Conservation (phyloP, 2,797 vertebrate genomes). For the Neoniphon sammara region DNA sequence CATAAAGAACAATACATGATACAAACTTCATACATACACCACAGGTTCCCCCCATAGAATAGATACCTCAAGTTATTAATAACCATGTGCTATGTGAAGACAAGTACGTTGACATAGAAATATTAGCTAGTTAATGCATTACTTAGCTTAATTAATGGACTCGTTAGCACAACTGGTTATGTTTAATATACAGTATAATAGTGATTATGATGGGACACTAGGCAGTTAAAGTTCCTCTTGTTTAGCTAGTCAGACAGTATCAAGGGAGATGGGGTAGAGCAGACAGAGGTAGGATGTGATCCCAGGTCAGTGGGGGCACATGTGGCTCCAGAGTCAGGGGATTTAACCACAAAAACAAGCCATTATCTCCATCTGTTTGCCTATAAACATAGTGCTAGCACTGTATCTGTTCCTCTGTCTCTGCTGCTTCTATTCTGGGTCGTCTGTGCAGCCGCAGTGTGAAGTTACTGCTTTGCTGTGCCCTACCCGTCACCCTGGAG, state of each 20-base stretch:
- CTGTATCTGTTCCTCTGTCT: slow-evolving; percentile 34
- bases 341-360: slow-evolving; percentile 37
- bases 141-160: too few relatives aligned
- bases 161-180: too few relatives aligned
- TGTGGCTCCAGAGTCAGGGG: not conserved
- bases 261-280: not conserved
- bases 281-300: slow-evolving; percentile 15
- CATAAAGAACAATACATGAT: too few relatives aligned
- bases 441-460: slow-evolving; percentile 35
- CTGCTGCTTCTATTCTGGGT: slow-evolving; percentile 49
- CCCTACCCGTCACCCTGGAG: slow-evolving; percentile 53
- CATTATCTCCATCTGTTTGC: slow-evolving; percentile 35
- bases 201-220: too few relatives aligned
- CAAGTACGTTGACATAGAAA: too few relatives aligned
- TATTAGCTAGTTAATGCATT: too few relatives aligned
- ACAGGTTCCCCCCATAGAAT: too few relatives aligned
- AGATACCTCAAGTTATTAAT: too few relatives aligned
- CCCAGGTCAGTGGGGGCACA: not conserved
- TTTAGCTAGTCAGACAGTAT: not conserved
- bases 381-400: slow-evolving; percentile 49
- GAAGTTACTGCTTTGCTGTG: slow-evolving; percentile 50
- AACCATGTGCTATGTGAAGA: too few relatives aligned
- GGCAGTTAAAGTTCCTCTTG: not conserved
- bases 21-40: too few relatives aligned
- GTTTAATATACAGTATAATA: too few relatives aligned